Evolutionary conservation across 1,140 invertebrate species (phyloP), one percentile per base, ranked within the genome.

Genomic region (Colletes latitarsis): DNA sequence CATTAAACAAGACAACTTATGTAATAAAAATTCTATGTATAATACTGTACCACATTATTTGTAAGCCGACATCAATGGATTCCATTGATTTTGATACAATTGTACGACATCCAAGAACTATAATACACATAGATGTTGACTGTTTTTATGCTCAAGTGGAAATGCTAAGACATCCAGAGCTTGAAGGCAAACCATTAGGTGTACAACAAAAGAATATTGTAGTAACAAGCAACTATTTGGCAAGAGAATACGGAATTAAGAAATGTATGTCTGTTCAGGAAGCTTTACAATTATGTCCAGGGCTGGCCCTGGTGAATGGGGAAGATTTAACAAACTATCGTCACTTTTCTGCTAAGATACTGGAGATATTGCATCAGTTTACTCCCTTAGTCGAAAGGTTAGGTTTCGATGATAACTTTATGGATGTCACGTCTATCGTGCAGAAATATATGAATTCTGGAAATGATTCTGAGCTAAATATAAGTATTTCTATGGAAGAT

Each of bases 131-230:
- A 87, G 96, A 97, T 90, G 94, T 97, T 86, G 96, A 97, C 88
- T 97, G 96, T 90, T 97, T 97, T 92, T 97, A 97, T 92, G 96
- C 96, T 70, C 97, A 97, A 94, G 96, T 97, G 78, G 96, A 97
- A 93, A 96, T 96, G 94, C 86, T 96, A 46, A 94, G 94, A 78
- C 95, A 96, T 90, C 96, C 96, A 1, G 93, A 95, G 83, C 90
- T 96, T 17, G 92, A 94, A 60, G 92, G 92, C 30, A 94, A 95
- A 84, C 96, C 97, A 1, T 91, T 97, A 55, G 96, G 96, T 46
- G 95, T 97, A 6, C 95, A 96, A 90, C 97, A 97, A 91, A 97
- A 97, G 89, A 96, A 95, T 88, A 94, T 96, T 73, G 95, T 97
- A 46, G 96, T 97, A 43, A 97, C 96, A 12, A 96, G 96, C 90